Conservation (phyloP, 1,140 invertebrate species). For the Harlomillsia oculata region DNA sequence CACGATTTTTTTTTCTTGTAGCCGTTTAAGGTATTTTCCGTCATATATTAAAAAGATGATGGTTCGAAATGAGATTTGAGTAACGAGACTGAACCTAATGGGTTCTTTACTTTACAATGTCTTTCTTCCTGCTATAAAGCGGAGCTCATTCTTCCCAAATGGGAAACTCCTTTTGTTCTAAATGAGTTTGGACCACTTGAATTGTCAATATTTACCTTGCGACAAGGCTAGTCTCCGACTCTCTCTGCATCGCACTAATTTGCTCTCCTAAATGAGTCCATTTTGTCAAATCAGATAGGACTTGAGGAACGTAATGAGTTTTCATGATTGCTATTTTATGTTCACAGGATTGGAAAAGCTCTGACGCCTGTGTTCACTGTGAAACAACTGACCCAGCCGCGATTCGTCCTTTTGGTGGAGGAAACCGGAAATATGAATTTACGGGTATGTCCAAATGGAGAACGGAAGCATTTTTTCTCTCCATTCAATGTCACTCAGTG, state of each 20-base stretch:
- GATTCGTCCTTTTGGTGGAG: constrained; percentile 32
- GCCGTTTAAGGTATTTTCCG: too few species aligned
- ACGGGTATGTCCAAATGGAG: constrained; percentile 19
- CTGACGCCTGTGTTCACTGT: constrained; percentile 31
- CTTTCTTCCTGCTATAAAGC: too few species aligned
- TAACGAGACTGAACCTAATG: too few species aligned
- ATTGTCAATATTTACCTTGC: too few species aligned
- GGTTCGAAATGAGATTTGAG: too few species aligned
- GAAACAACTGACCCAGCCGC: constrained; percentile 31
- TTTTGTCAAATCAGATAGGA: constrained; percentile 19
- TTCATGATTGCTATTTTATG: constrained; percentile 14
- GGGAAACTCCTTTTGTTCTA: too few species aligned
- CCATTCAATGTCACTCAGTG: constrained; percentile 14
- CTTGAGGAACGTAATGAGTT: constrained; percentile 17
- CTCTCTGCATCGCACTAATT: constrained; percentile 3
- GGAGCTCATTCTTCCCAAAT: too few species aligned
- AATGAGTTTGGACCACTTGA: too few species aligned
- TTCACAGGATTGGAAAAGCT: constrained; percentile 9
- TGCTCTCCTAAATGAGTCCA: constrained; percentile 15
- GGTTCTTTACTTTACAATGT: too few species aligned
- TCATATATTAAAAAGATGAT: too few species aligned
- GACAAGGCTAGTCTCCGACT: too few species aligned
- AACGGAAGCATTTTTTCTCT: constrained; percentile 10
- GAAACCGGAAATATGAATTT: constrained; percentile 35
- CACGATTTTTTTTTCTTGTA: too few species aligned